A percentile compares a stretch with the other conserved stretches of the same genome.
phyloP scores from a whole-genome alignment of 2,113 vertebrate species.

The Mungos mungo region DNA sequence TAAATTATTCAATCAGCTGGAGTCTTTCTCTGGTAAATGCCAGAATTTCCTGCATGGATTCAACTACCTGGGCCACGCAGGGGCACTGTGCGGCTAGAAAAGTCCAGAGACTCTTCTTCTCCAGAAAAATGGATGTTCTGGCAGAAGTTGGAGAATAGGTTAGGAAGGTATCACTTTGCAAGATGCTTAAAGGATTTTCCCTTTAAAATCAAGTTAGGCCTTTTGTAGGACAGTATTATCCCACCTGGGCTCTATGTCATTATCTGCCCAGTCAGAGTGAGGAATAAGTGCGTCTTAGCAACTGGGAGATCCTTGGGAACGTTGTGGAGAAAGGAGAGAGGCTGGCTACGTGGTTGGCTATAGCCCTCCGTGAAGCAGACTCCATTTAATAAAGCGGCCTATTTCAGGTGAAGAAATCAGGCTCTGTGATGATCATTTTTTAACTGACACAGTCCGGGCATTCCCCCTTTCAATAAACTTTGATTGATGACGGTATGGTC shows the following conservation, averaged over 20 bases:
- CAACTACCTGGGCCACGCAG: neutral
- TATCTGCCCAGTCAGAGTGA: neutral
- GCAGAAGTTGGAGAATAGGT: neutral
- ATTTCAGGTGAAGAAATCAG: neutral
- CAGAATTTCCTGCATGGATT: neutral
- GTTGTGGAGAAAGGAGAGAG: neutral
- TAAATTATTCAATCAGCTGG: neutral
- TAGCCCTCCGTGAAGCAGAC: neutral
- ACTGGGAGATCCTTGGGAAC: neutral
- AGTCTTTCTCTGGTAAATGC: neutral
- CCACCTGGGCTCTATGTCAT: slow-evolving; percentile 26
- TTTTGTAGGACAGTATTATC: neutral
- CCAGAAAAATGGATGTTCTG: neutral
- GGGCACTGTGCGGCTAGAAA: neutral
- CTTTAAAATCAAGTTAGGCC: neutral
- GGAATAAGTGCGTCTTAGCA: neutral
- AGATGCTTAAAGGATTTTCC: neutral
- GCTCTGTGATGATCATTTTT: neutral
- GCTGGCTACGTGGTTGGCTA: neutral
- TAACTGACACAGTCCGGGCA: neutral
- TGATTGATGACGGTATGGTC: neutral
- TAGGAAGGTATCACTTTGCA: neutral
- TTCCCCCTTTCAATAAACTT: neutral
- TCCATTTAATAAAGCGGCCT: neutral
- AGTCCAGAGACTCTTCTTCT: neutral